phyloP scores from a whole-genome alignment of 92 coral and sea anemone genomes.

The Chrysogorgia sp. region DNA sequence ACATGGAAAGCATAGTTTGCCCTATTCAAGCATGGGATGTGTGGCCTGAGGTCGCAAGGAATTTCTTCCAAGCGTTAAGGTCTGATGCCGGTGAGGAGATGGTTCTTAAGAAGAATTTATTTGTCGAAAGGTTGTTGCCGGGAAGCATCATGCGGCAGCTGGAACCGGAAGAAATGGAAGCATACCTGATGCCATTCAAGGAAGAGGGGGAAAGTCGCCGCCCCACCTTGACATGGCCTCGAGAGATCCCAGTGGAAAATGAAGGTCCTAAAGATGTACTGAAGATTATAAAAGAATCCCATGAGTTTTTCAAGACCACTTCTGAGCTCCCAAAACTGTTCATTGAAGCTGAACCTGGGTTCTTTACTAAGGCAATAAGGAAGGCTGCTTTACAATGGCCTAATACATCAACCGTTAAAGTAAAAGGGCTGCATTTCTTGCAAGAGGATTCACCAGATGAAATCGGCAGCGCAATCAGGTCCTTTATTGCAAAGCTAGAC shows the following conservation, averaged over 20 bases:
- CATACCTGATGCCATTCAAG: slow-evolving; percentile 17
- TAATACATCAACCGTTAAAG: slow-evolving; percentile 22
- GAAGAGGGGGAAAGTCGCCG: slow-evolving; percentile 47
- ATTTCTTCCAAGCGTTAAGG: slow-evolving; percentile 33
- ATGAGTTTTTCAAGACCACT: slow-evolving; percentile 4
- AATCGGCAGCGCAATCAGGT: slow-evolving; percentile 30
- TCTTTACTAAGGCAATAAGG: slow-evolving; percentile 18
- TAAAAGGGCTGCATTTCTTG: slow-evolving; percentile 36
- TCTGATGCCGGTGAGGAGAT: slow-evolving; percentile 51
- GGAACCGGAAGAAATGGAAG: slow-evolving; percentile 36
- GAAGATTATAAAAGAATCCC: slow-evolving; percentile 13
- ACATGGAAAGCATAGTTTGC: slow-evolving; percentile 36
- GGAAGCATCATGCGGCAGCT: slow-evolving; percentile 28
- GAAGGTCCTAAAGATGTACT: slow-evolving; percentile 45
- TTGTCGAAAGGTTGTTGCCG: slow-evolving; percentile 38
- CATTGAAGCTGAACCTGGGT: slow-evolving; percentile 53
- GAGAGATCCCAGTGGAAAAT: slow-evolving; percentile 16
- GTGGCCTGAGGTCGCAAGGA: slow-evolving; percentile 36
- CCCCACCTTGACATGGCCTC: slow-evolving; percentile 47
- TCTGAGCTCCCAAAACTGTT: slow-evolving; percentile 43
- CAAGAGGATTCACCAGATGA: slow-evolving; percentile 55
- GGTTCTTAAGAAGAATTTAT: slow-evolving; percentile 36
- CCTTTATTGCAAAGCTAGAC: slow-evolving; percentile 18
- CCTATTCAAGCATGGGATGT: slow-evolving; percentile 27
- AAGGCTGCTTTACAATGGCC: slow-evolving; percentile 29